Evolutionary conservation across 2,113 vertebrate genomes (phyloP), one percentile per base, ranked within the genome.

Genomic region (Oxygymnocypris stewartii): DNA sequence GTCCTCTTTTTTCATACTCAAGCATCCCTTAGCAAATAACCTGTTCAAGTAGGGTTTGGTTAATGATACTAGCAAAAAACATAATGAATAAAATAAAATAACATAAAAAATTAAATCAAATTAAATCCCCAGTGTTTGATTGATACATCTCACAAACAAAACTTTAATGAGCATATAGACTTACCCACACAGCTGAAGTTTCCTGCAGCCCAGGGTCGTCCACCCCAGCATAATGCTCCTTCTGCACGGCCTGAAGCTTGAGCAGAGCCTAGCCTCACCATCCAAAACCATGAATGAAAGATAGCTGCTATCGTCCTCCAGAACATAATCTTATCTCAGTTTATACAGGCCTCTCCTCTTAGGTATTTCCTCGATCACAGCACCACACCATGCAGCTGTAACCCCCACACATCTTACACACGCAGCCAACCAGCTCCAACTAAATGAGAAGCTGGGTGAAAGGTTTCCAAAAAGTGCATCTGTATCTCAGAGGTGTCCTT

Each of bases 241-340:
- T 75, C 14, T 2, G 54, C 16, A 11, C 10, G 31, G 11, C 77
- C n/a, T 20, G 67, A 77, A 16, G 65, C 7, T 89, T 49, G 3
- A 85, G 77, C 44, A 78, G 91, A 79, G 91, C 90, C 89, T 93
- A 92, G 87, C 88, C 90, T 35, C 93, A 91, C 86, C 90, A 93
- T 87, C 92, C 91, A 94, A 63, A 75, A 92, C 88, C n/a, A 90
- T 85, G 88, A 77, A 20, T 49, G 51, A 47, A 88, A 81, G 37
- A 76, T 61, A 23, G 16, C 73, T 87, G 92, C 92, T 86, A 96
- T 91, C 85, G 90, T 86, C 79, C 87, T 87, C 54, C 95, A 89
- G 79, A 94, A 94, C 97, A 97, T 96, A 92, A 93, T 97, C 94
- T 90, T 63, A 82, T 76, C 2, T 79, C 84, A 78, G 69, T 63